Evolutionary conservation across 2,888 invertebrate species (phyloP), one percentile per base, ranked within the genome.

Genomic region (Apamea monoglypha): DNA sequence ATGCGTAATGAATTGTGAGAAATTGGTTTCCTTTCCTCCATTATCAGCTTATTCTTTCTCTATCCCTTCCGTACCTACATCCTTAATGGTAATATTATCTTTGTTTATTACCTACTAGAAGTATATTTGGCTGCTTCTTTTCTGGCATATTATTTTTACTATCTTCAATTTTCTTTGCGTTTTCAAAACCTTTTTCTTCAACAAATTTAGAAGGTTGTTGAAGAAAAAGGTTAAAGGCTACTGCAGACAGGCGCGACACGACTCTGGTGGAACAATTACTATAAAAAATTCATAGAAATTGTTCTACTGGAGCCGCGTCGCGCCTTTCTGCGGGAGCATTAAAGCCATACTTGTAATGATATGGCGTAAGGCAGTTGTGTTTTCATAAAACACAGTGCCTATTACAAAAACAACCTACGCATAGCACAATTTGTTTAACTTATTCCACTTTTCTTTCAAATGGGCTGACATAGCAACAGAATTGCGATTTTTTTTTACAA

Each of bases 1-100:
- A 63, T 85, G 85, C 61, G 36, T 73, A 85, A 69, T 74, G 68
- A 64, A 32, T 50, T 64, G 63, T 53, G 29, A 85, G 81, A 53
- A 73, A 64, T 69, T 61, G 18, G 14, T 59, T 63, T 81, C 68
- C 66, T 81, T 63, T 67, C 8, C 40, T 44, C 12, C 29, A 64
- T 64, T 74, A 81, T 74, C 25, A 25, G 47, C 50, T 56, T 72
- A 67, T 72, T 84, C 56, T 69, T 68, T 73, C 63, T 47, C 21
- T 50, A 72, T 69, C n/a, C 12, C 25, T 81, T 63, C 56, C 44
- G 47, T 59, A 63, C 18, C 18, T 63, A 18, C 12, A 36, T 69
- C 25, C 68, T 44, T 29, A 25, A 47, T 16, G 53, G n/a, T 25
- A 50, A n/a, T 69, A 78, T 25, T 29, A 59, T 50, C 53, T 47